phyloP scores from a whole-genome alignment of 2,888 invertebrate genomes.

The Glaucopsyche alexis region DNA sequence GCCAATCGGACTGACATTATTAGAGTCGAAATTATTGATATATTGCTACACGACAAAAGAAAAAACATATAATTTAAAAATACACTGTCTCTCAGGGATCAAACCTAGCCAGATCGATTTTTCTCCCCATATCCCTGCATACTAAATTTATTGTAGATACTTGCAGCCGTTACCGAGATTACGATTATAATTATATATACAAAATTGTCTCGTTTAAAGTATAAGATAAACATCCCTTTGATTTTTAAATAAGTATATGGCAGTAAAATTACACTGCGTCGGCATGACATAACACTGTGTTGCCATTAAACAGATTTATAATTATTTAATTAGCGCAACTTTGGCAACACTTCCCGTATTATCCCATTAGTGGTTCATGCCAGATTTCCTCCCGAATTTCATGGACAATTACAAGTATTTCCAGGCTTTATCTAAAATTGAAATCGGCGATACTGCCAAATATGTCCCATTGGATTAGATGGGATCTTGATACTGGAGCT shows the following conservation, averaged over 20 bases:
- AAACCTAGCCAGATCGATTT: too few species aligned
- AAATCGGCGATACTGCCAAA: constrained; percentile 43
- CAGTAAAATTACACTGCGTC: constrained; percentile 1
- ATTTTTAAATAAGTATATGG: not conserved
- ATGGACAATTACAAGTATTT: constrained; percentile 42
- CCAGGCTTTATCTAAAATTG: constrained; percentile 43
- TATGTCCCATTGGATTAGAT: constrained; percentile 40
- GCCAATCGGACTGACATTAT: too few species aligned
- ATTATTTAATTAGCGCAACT: constrained; percentile 31
- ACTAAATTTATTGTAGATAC: too few species aligned
- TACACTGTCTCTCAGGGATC: too few species aligned
- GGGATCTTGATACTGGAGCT: constrained; percentile 32
- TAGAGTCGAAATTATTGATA: too few species aligned
- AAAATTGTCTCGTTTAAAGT: too few species aligned
- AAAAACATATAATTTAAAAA: too few species aligned
- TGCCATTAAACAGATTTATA: constrained; percentile 30
- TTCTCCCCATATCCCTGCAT: too few species aligned
- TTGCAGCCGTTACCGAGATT: too few species aligned
- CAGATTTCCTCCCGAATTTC: constrained; percentile 40
- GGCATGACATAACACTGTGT: constrained; percentile 14
- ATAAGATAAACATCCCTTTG: too few species aligned
- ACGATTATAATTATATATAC: too few species aligned
- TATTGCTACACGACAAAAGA: too few species aligned
- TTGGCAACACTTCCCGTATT: constrained; percentile 33
- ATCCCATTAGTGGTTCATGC: constrained; percentile 34